phyloP scores from a whole-genome alignment of 2,888 invertebrate genomes.

The Melinopterus prodromus region DNA sequence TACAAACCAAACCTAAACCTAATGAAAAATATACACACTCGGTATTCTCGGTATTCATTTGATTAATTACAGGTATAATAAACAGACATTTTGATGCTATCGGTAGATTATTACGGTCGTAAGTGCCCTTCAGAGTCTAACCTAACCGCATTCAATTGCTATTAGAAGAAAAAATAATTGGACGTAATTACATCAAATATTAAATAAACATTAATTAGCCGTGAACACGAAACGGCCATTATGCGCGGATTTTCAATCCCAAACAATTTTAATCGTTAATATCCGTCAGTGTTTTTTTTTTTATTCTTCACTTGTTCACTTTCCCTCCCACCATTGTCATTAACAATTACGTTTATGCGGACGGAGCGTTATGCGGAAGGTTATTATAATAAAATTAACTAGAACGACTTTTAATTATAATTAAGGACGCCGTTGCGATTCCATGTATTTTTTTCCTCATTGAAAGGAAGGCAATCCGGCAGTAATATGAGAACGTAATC shows the following conservation, averaged over 20 bases:
- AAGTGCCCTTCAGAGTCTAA: not conserved
- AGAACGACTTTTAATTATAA: not conserved
- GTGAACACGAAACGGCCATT: not conserved
- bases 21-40: not conserved
- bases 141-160: not conserved
- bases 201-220: not conserved
- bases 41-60: not conserved
- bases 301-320: not conserved
- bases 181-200: not conserved
- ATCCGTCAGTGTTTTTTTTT: conserved; percentile 9
- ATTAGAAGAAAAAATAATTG: not conserved
- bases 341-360: not conserved
- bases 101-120: not conserved
- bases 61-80: not conserved
- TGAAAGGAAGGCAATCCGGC: not conserved
- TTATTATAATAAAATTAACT: not conserved
- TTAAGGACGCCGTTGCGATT: not conserved
- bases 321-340: not conserved
- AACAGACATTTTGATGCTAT: not conserved
- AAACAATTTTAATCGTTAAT: conserved; percentile 22
- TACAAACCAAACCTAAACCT: not conserved
- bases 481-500: not conserved
- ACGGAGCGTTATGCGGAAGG: not conserved
- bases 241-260: conserved; percentile 5
- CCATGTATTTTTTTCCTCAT: not conserved